Base-by-base conservation (phyloP, 2,113 vertebrate species). In the Motacilla alba region DNA sequence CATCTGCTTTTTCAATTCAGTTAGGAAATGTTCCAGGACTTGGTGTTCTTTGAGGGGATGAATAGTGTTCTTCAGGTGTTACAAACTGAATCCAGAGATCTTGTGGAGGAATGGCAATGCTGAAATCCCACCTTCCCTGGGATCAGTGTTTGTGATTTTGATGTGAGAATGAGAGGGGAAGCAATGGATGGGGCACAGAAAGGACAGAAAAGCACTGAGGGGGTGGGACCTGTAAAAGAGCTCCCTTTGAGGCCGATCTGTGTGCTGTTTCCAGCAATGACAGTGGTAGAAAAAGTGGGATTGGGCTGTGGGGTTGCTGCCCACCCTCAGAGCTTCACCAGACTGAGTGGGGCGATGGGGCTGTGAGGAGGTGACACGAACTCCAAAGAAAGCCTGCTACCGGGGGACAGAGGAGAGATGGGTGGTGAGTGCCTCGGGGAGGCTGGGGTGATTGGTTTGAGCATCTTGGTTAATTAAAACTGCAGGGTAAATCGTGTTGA, bases 361-460 rank as follows among this genome's bases (percentile, higher is more conserved):
- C 58, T 37, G 1, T 5, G 55, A 37, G 31, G 52, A 59, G 37
- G 59, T 11, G 37, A 52, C 79, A 58, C 44, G 74, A 22, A 63
- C 8, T 28, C 52, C 46, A 13, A 27, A 17, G 21, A 4, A 20
- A 8, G 11, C 4, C 15, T 21, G 21, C 35, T 5, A 3, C 3
- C 0, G 1, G 69, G 15, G 23, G 76, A 49, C 30, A 8, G 9
- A 19, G 8, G 8, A 20, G 23, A 15, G 26, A 0, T 19, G 56
- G 30, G 23, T 21, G 10, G 22, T 20, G 78, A 30, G 10, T 0
- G 2, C 13, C 5, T 20, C 0, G 0, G 31, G 4, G 31, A 17
- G 7, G 37, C 31, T 35, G 11, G 8, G 11, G 5, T 26, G 55
- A 16, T 15, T 70, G 52, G 6, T 41, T 41, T 20, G 67, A 56